phyloP scores from a whole-genome alignment of 2,888 invertebrate genomes.

The Beris chalybata region DNA sequence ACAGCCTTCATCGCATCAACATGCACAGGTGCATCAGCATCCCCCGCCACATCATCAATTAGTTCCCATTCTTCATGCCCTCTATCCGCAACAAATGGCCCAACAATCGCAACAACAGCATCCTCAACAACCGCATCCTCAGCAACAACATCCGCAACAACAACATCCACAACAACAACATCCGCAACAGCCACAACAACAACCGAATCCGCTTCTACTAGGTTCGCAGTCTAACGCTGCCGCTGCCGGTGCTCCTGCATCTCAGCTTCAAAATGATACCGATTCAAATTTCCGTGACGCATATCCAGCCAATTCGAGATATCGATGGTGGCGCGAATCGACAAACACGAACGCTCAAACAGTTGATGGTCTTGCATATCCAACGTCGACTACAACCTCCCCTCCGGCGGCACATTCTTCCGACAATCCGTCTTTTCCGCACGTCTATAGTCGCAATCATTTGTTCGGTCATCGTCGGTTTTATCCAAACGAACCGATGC shows the following conservation, averaged over 20 bases:
- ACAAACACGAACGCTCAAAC: conserved; percentile 30
- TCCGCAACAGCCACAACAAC: conserved; percentile 2
- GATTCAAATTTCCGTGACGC: conserved; percentile 28
- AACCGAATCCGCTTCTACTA: neutral
- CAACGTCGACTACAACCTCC: conserved; percentile 47
- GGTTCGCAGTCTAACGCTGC: neutral
- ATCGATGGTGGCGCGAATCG: conserved; percentile 10
- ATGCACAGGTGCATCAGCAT: conserved; percentile 5
- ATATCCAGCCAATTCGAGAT: conserved; percentile 16
- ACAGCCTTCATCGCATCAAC: conserved; percentile 4
- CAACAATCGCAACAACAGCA: conserved; percentile 1
- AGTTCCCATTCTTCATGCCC: neutral
- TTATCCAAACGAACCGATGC: conserved; percentile 40
- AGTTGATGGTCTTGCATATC: conserved; percentile 10
- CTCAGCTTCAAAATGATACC: conserved; percentile 16
- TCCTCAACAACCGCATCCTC: neutral
- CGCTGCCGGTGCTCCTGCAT: neutral
- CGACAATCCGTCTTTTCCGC: conserved; percentile 31
- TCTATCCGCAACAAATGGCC: neutral
- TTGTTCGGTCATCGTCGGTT: conserved; percentile 29
- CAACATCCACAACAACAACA: conserved; percentile 18
- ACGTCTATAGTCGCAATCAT: conserved; percentile 13
- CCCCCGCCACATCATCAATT: neutral
- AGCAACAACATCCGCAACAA: conserved; percentile 2
- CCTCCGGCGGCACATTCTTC: conserved; percentile 46